phyloP scores from a whole-genome alignment of 2,888 invertebrate species.

The Apamea sordens region DNA sequence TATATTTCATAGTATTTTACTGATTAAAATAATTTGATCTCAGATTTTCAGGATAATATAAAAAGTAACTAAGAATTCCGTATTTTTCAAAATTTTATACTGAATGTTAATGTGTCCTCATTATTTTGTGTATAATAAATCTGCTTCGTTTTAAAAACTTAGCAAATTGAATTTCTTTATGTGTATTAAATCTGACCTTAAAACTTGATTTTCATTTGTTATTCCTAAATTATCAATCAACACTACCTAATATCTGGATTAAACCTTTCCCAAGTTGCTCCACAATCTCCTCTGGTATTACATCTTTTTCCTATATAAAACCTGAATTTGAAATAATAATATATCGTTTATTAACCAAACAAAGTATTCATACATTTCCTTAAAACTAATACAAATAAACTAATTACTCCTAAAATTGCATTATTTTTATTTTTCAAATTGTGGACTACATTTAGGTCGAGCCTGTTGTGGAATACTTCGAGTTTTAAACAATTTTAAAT shows the following conservation, averaged over 20 bases:
- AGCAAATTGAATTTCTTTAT: constrained; percentile 68
- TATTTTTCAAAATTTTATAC: constrained; percentile 58
- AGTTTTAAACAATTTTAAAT: background rate
- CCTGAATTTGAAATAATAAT: background rate
- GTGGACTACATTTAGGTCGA: background rate
- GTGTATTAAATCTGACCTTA: constrained; percentile 73
- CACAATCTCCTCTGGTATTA: background rate
- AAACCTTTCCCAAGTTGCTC: background rate
- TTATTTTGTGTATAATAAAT: constrained; percentile 58
- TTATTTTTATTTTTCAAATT: background rate
- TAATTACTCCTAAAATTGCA: background rate
- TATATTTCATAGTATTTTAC: constrained; percentile 43
- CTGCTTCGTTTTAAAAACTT: constrained; percentile 68
- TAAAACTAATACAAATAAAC: background rate
- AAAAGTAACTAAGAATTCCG: constrained; percentile 42
- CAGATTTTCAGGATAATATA: constrained; percentile 48
- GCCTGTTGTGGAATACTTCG: background rate
- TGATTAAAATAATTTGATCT: constrained; percentile 57
- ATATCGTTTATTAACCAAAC: background rate
- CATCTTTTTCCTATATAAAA: background rate
- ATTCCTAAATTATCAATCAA: constrained; percentile 6
- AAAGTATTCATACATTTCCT: background rate
- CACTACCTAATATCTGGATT: background rate
- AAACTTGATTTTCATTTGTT: constrained; percentile 53
- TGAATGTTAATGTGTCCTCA: constrained; percentile 45